These are phyloP conservation scores for Hartigia nigra DNA, from an alignment of 2,888 invertebrate species.

Conservation along the genomic window DNA sequence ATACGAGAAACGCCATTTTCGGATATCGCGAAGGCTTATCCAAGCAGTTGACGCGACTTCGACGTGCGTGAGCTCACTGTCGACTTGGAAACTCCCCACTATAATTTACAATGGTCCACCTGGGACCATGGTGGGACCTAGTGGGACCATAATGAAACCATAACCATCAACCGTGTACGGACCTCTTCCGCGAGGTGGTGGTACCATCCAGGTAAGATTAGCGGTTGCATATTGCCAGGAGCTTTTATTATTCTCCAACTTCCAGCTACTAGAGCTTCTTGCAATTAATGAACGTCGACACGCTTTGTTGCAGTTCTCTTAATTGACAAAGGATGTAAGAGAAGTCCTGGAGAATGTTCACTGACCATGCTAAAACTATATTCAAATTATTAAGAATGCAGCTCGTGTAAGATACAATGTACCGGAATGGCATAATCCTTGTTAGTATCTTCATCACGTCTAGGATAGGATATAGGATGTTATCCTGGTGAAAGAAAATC, in stretches of 20 bases:
- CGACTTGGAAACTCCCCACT: constrained; percentile 22
- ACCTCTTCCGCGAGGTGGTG: constrained; percentile 1
- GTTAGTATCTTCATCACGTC: neutral
- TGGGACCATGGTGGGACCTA: neutral
- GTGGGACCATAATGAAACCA: neutral
- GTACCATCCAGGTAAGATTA: neutral
- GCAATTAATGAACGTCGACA: neutral
- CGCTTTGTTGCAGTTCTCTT: neutral
- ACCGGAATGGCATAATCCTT: neutral
- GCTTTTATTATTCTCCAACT: neutral
- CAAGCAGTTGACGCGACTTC: constrained; percentile 40
- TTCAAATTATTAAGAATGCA: neutral
- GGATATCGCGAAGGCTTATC: constrained; percentile 36
- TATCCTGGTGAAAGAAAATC: neutral
- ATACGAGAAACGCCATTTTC: constrained; percentile 58
- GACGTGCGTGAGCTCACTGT: constrained; percentile 56
- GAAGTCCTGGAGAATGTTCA: neutral
- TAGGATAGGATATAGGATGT: neutral
- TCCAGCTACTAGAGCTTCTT: neutral
- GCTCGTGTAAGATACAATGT: neutral
- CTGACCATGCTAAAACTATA: neutral
- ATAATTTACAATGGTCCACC: neutral
- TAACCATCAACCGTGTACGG: constrained; percentile 1
- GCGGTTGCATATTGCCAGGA: neutral
- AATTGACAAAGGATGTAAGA: neutral